Percentiles rank a stretch among this genome's conserved stretches.
Evolutionary conservation across 1,140 invertebrate species (phyloP).

Genomic region (Eurytemora carolleeae): DNA sequence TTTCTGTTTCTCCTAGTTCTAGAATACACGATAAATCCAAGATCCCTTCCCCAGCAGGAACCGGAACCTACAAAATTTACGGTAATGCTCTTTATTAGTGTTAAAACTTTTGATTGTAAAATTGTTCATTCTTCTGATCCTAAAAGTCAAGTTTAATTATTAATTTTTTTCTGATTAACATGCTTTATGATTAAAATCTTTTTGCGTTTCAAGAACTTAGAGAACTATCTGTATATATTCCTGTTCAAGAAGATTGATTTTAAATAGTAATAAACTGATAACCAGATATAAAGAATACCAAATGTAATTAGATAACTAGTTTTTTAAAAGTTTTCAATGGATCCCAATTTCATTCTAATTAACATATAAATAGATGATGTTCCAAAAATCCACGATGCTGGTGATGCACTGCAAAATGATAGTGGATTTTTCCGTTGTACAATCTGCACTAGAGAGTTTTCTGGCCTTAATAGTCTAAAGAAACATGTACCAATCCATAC

Average conservation of each 20-base stretch:
- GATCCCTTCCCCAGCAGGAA: not conserved
- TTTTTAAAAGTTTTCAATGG: not conserved
- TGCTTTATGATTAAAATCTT: too few species aligned
- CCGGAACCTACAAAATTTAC: slow-evolving; percentile 5
- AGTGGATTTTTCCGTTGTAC: slow-evolving; percentile 11
- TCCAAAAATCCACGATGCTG: slow-evolving; percentile 7
- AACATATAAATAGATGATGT: slow-evolving; percentile 1
- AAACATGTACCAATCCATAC: slow-evolving; percentile 14
- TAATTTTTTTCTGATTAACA: too few species aligned
- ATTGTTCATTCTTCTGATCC: too few species aligned
- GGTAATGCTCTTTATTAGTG: too few species aligned
- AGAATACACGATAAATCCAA: not conserved
- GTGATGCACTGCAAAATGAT: slow-evolving; percentile 8
- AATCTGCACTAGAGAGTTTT: slow-evolving; percentile 12
- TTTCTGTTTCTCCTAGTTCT: not conserved
- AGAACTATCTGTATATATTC: too few species aligned
- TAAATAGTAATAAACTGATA: too few species aligned
- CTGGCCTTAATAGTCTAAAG: slow-evolving; percentile 11
- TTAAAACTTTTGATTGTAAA: too few species aligned
- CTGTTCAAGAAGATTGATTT: too few species aligned
- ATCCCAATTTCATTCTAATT: not conserved
- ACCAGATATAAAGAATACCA: too few species aligned
- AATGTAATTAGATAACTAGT: too few species aligned
- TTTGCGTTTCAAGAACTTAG: too few species aligned
- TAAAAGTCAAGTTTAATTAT: too few species aligned